Evolutionary conservation across 2,113 vertebrate genomes (phyloP).

Genomic region (Hippocampus mohnikei): DNA sequence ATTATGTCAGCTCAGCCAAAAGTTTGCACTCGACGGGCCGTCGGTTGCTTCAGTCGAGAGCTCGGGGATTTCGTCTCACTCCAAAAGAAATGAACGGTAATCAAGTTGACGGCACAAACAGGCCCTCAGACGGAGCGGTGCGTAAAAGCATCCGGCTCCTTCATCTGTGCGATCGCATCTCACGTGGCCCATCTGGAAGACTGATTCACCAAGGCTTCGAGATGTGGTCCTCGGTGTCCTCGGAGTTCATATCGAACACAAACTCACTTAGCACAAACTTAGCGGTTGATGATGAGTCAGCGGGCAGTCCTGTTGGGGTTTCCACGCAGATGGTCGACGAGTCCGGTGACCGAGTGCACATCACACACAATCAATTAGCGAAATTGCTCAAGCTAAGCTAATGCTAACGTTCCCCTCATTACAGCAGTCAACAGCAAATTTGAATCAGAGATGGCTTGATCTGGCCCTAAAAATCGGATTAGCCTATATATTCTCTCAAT

Average conservation of each 20-base stretch:
- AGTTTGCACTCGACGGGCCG: neutral
- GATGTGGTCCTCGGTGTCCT: conserved; percentile 34
- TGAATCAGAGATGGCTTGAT: too few relatives aligned
- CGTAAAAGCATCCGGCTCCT: conserved; percentile 26
- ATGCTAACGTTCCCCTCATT: too few relatives aligned
- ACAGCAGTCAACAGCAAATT: too few relatives aligned
- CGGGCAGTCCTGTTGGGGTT: neutral
- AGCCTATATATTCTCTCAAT: too few relatives aligned
- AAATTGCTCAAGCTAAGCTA: neutral
- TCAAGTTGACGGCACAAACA: conserved; percentile 42
- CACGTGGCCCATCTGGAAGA: conserved; percentile 22
- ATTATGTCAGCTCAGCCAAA: neutral
- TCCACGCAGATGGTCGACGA: neutral
- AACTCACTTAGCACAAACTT: neutral
- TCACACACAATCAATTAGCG: neutral
- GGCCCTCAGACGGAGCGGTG: conserved; percentile 31
- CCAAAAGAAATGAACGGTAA: conserved; percentile 31
- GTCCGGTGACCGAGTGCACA: neutral
- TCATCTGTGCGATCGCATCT: conserved; percentile 32
- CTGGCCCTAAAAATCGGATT: too few relatives aligned
- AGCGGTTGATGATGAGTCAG: neutral
- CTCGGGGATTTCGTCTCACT: conserved; percentile 20
- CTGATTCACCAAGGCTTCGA: conserved; percentile 21
- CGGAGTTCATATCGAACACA: conserved; percentile 9
- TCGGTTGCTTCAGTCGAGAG: neutral